These are phyloP conservation scores for Actenoides lindsayi DNA, from an alignment of 2,113 vertebrate species.

Conservation along the genomic window DNA sequence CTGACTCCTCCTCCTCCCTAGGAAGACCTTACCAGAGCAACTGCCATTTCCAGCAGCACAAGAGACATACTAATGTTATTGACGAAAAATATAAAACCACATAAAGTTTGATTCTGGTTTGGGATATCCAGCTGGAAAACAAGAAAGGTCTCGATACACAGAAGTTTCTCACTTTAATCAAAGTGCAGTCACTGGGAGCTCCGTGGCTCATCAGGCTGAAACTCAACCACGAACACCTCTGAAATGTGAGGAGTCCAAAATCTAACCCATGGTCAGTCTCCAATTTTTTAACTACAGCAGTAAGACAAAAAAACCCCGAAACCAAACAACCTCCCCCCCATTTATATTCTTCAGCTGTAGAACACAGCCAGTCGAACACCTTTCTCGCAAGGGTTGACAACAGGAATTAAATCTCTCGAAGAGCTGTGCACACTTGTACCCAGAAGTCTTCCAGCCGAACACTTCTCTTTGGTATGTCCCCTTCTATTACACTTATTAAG, in stretches of 20 bases:
- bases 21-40: neutral
- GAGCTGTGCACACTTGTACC: neutral
- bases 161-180: neutral
- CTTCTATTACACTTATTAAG: neutral
- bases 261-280: neutral
- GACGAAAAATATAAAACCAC: neutral
- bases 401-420: neutral
- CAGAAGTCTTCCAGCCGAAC: neutral
- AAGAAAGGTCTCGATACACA: neutral
- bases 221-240: neutral
- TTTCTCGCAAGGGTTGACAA: neutral
- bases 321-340: neutral
- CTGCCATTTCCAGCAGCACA: neutral
- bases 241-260: neutral
- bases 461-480: neutral
- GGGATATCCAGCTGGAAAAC: neutral
- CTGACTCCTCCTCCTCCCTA: neutral
- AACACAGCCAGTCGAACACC: neutral
- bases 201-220: neutral
- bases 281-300: neutral
- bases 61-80: neutral
- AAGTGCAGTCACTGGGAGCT: neutral
- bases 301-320: neutral
- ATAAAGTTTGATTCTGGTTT: neutral
- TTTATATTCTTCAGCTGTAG: accelerated